phyloP scores from a whole-genome alignment of 2,888 invertebrate genomes.

The Colostygia pectinataria region DNA sequence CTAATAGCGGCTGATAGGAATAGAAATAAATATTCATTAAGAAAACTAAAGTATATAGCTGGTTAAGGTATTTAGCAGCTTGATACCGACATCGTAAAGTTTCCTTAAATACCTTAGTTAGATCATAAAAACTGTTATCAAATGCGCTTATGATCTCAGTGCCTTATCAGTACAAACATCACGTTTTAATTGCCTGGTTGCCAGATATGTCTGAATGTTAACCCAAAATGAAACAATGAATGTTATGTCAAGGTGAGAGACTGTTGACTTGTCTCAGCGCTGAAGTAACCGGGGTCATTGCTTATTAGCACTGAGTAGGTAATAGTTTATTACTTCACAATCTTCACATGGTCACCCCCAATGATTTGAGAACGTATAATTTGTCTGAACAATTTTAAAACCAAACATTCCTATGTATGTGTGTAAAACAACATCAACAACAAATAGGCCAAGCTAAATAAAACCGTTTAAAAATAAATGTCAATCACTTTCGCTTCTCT shows the following conservation, averaged over 20 bases:
- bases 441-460: too few species aligned
- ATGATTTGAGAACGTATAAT: background rate
- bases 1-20: too few species aligned
- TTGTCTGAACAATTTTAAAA: too few species aligned
- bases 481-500: too few species aligned
- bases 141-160: constrained; percentile 15
- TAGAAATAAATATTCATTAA: too few species aligned
- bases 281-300: constrained; percentile 24
- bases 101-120: background rate
- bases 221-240: constrained; percentile 39
- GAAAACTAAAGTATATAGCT: too few species aligned
- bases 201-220: constrained; percentile 34
- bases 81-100: background rate
- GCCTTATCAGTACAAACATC: constrained; percentile 33
- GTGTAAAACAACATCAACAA: too few species aligned
- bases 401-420: too few species aligned
- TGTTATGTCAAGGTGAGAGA: constrained; percentile 39
- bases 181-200: constrained; percentile 30
- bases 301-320: constrained; percentile 9
- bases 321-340: constrained; percentile 15
- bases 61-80: too few species aligned
- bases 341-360: constrained; percentile 4
- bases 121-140: constrained; percentile 12
- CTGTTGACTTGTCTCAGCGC: constrained; percentile 16
- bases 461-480: too few species aligned